phyloP scores from a whole-genome alignment of 2,113 vertebrate species.

The Apteryx mantelli region DNA sequence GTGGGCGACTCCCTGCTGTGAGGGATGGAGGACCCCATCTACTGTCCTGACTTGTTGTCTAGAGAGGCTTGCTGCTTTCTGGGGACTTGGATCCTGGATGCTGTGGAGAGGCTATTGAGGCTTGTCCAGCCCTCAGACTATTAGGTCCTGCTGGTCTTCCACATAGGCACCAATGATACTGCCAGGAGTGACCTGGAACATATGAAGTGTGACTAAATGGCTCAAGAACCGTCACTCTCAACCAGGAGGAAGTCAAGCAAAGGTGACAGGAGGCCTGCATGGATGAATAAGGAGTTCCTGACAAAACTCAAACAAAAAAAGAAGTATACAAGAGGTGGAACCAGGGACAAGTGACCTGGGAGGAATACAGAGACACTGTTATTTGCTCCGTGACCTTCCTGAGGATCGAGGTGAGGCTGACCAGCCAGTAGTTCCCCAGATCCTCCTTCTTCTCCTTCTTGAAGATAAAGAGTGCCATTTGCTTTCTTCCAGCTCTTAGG shows the following conservation, averaged over 20 bases:
- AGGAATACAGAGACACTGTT: background rate
- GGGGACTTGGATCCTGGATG: background rate
- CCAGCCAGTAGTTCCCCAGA: too few species aligned
- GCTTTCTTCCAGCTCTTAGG: too few species aligned
- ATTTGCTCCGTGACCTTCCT: too few species aligned
- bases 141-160: background rate
- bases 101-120: background rate
- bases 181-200: background rate
- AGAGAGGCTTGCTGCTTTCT: background rate
- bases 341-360: background rate
- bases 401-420: too few species aligned
- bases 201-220: background rate
- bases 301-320: background rate
- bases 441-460: too few species aligned
- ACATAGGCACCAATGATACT: background rate
- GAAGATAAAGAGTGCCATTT: too few species aligned
- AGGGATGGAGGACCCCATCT: background rate
- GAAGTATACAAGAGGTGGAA: background rate
- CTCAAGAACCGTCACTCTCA: background rate
- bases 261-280: background rate
- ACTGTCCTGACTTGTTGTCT: background rate
- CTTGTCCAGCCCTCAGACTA: background rate
- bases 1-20: background rate
- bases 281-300: background rate
- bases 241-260: background rate